Base-by-base conservation (phyloP, 2,113 vertebrate genomes). In the Sakesphorus luctuosus region DNA sequence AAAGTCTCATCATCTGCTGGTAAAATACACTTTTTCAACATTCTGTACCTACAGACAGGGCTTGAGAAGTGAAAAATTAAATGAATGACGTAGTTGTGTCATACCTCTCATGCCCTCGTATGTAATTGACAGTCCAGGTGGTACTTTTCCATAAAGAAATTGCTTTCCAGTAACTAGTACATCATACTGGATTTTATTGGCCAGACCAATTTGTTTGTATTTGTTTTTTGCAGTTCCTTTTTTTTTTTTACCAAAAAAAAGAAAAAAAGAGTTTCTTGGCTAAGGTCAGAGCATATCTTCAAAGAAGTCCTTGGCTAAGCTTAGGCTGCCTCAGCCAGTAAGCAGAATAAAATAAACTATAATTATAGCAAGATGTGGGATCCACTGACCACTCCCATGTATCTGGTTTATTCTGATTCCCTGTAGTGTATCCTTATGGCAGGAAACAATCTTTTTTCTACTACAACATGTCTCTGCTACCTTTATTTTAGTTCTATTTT, bases 111-210 rank as follows among this genome's bases (percentile, higher is more conserved):
- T 36, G 18, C 6, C 23, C 16, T 44, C 2, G 50, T 63, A 8
- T 65, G 79, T 55, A 67, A 17, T 16, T 85, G 21, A 43, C n/a
- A 65, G 79, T 84, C 55, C 59, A 94, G 73, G 55, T 83, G 44
- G 49, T 63, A 73, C 40, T 91, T 96, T 84, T 89, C 69, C 35
- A 33, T 50, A 81, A 94, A 92, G 25, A 96, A 87, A 92, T 87
- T 67, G 49, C 26, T 89, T 89, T 92, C 52, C 75, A 36, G 44
- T 94, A 82, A 73, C 36, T 56, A n/a, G 61, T 78, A 67, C 59
- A 84, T 97, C 88, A 93, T 50, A 55, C 18, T 68, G 29, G 62
- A 65, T 66, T 89, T 91, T 81, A 62, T 79, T 89, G 58, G 7
- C 28, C 81, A 87, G 44, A 49, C 12, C n/a, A 59, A 80, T 91